Percentiles rank a stretch among this genome's conserved stretches.
Evolutionary conservation across 2,113 vertebrate species (phyloP).

Genomic region (Melozone crissalis): DNA sequence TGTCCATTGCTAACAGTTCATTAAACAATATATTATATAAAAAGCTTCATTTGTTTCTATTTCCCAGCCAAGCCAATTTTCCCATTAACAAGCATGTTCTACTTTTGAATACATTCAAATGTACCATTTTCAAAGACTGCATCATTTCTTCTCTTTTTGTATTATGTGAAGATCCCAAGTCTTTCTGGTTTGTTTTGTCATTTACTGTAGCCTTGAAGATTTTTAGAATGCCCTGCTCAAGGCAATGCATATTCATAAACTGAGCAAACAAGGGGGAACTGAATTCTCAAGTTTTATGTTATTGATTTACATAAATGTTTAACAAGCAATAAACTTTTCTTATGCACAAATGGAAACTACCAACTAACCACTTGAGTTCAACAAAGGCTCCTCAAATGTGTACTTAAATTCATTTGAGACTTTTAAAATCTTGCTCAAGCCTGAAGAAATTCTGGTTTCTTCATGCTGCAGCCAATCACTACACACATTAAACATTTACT

Average conservation of each 20-base stretch:
- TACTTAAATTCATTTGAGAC: neutral
- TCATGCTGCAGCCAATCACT: neutral
- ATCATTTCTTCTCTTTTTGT: neutral
- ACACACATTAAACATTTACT: neutral
- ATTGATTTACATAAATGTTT: neutral
- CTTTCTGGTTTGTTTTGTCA: neutral
- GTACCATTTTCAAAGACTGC: neutral
- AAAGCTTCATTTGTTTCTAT: neutral
- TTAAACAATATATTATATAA: neutral
- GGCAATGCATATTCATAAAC: neutral
- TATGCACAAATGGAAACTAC: neutral
- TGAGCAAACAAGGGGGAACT: neutral
- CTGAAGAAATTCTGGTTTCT: neutral
- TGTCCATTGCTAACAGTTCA: neutral
- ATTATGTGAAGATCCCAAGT: neutral
- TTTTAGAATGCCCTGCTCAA: neutral
- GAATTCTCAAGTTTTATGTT: neutral
- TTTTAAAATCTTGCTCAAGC: neutral
- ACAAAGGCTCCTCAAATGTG: neutral
- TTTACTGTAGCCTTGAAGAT: neutral
- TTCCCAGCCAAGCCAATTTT: neutral
- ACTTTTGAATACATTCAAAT: neutral
- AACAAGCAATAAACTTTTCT: neutral
- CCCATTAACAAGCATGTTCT: neutral
- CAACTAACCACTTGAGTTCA: neutral